These are phyloP conservation scores for Theropithecus gelada DNA, from an alignment of 2,113 vertebrate genomes.

Conservation along the genomic window DNA sequence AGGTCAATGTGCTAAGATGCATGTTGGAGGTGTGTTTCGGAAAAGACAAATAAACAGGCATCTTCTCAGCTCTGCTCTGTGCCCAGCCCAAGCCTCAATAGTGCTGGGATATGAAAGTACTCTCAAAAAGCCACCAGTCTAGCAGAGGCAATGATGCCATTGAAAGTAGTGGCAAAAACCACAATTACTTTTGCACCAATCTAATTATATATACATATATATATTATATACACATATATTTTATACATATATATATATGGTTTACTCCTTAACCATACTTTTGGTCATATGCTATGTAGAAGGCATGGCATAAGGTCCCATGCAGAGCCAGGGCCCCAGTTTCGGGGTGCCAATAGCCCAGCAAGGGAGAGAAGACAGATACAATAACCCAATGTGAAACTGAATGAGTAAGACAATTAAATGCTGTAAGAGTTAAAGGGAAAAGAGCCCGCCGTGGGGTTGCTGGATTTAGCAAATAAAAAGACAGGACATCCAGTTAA, in stretches of 20 bases:
- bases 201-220: no score
- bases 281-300: not conserved
- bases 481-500: not conserved
- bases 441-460: not conserved
- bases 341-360: not conserved
- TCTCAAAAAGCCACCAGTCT: not conserved
- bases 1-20: not conserved
- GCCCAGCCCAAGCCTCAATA: not conserved
- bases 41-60: not conserved
- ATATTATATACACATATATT: no score
- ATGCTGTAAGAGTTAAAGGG: not conserved
- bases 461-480: not conserved
- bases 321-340: accelerated
- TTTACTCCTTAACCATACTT: not conserved
- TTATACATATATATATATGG: not conserved
- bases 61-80: not conserved
- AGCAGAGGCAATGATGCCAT: not conserved
- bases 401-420: not conserved
- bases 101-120: not conserved
- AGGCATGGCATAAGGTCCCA: not conserved
- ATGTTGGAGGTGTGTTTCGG: not conserved
- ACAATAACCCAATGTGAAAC: not conserved
- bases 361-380: not conserved
- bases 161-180: no score
- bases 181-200: no score